Evolutionary conservation across 2,113 vertebrate genomes (phyloP).

Genomic region (Coptodon rendalli): DNA sequence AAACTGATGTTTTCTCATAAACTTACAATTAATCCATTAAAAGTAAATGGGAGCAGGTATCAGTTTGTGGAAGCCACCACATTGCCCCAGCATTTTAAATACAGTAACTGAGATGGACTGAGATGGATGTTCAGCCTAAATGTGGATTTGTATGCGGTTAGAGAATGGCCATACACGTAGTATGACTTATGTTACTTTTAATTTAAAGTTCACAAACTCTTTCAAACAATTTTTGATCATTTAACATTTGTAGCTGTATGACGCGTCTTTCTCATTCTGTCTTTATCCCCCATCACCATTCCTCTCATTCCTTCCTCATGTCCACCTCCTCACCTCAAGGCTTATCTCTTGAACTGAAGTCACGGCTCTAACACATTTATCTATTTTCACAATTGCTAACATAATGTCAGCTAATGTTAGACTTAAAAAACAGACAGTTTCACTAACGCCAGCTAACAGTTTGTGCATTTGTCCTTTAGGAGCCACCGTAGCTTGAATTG

Average conservation of each 20-base stretch:
- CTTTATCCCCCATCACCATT: background rate
- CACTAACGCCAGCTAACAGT: background rate
- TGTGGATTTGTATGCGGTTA: background rate
- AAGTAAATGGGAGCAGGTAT: background rate
- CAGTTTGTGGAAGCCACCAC: background rate
- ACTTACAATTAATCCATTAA: background rate
- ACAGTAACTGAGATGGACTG: background rate
- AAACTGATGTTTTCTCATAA: background rate
- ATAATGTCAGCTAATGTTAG: background rate
- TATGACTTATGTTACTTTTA: background rate
- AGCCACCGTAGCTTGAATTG: background rate
- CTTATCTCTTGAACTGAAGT: background rate
- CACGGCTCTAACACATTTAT: background rate
- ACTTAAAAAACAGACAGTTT: background rate
- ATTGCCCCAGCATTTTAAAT: background rate
- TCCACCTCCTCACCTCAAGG: background rate
- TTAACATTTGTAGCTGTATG: background rate
- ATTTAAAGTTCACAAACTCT: background rate
- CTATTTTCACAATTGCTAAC: background rate
- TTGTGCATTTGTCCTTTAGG: background rate
- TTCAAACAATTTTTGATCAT: background rate
- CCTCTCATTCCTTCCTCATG: accelerated
- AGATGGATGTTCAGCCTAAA: background rate
- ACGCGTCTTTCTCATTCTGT: background rate
- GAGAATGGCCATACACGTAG: accelerated